phyloP scores from a whole-genome alignment of 1,140 invertebrate genomes.

The Atta texana region DNA sequence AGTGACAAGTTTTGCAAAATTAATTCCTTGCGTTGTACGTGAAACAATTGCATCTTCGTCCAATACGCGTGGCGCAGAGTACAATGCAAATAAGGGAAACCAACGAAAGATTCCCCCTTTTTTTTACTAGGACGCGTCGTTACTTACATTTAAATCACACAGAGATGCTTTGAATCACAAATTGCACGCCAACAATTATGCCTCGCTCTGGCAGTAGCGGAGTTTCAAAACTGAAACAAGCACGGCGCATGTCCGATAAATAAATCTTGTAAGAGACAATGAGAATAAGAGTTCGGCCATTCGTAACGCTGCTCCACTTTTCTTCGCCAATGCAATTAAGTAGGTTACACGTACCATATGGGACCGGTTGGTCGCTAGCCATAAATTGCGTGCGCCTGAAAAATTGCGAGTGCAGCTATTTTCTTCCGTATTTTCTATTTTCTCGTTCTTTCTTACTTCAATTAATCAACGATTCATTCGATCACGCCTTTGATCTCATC shows the following conservation, averaged over 20 bases:
- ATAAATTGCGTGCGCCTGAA: constrained; percentile 59
- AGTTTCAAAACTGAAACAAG: constrained; percentile 33
- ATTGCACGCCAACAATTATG: constrained; percentile 24
- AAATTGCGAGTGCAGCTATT: constrained; percentile 59
- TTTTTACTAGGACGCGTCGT: constrained; percentile 27
- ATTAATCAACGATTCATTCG: constrained; percentile 15
- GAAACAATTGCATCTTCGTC: not conserved
- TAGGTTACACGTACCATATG: constrained; percentile 75
- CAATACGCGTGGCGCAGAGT: not conserved
- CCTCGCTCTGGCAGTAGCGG: no score
- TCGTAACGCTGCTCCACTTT: constrained; percentile 75
- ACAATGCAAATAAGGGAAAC: constrained; percentile 28
- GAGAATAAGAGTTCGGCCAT: constrained; percentile 75
- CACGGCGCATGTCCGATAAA: constrained; percentile 47
- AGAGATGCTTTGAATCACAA: constrained; percentile 37
- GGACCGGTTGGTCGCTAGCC: constrained; percentile 62
- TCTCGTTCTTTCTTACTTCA: not conserved
- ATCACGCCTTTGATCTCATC: not conserved
- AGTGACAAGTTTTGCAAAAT: not conserved
- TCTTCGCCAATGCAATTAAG: constrained; percentile 73
- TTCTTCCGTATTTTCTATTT: constrained; percentile 46
- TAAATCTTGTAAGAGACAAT: constrained; percentile 70
- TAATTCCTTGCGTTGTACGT: not conserved
- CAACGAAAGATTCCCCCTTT: not conserved
- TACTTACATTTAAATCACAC: constrained; percentile 34